Percentiles rank a stretch among this genome's conserved stretches.
These are phyloP conservation scores for Gadopsis marmoratus DNA, from an alignment of 2,797 vertebrate genomes.

Conservation along the genomic window DNA sequence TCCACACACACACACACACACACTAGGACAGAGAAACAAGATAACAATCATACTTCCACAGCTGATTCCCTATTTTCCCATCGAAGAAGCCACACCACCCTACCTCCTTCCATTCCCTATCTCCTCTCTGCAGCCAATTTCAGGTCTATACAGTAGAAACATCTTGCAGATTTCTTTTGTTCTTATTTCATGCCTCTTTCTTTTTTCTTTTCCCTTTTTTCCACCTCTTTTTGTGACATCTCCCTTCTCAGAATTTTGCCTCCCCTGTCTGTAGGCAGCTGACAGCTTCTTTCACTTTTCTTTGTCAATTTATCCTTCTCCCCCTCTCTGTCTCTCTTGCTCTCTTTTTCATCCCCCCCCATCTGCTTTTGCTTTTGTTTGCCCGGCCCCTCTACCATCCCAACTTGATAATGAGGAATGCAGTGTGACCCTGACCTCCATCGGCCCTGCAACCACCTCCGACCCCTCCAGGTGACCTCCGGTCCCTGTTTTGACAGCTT, in stretches of 20 bases:
- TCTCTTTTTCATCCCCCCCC: constrained; percentile 81
- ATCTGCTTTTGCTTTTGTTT: constrained; percentile 95
- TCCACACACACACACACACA: constrained; percentile 34
- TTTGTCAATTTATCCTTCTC: constrained; percentile 87
- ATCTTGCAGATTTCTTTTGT: constrained; percentile 83
- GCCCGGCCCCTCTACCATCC: constrained; percentile 97
- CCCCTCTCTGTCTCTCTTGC: constrained; percentile 87
- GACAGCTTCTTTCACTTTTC: constrained; percentile 91
- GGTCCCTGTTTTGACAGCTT: constrained; percentile 99
- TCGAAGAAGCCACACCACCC: constrained; percentile 62
- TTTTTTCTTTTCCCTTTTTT: constrained; percentile 50
- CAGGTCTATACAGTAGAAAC: constrained; percentile 77
- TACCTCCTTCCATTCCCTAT: constrained; percentile 62
- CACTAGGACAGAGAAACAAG: constrained; percentile 68
- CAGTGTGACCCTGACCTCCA: constrained; percentile 99
- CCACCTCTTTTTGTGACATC: constrained; percentile 72
- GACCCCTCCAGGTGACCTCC: constrained; percentile 95
- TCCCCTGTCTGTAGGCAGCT: constrained; percentile 84
- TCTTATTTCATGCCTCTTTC: constrained; percentile 70
- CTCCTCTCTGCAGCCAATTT: constrained; percentile 74
- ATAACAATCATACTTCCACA: constrained; percentile 88
- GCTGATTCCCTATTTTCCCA: constrained; percentile 86
- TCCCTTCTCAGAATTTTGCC: constrained; percentile 74
- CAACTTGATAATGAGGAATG: constrained; percentile 99
- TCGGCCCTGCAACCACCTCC: constrained; percentile 96